Conservation (phyloP, 2,888 invertebrate genomes). For the Diploptera punctata region DNA sequence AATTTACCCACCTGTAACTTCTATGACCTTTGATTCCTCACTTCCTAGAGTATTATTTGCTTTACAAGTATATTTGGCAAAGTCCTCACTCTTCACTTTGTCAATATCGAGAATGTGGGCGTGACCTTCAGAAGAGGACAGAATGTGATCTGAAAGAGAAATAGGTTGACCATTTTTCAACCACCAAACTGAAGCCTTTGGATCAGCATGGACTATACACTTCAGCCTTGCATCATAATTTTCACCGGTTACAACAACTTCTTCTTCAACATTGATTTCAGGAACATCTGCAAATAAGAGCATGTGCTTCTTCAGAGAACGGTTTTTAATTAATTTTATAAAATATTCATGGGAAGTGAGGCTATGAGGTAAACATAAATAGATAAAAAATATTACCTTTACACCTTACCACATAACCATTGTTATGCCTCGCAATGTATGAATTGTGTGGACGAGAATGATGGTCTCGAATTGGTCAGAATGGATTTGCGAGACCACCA, state of each 20-base stretch:
- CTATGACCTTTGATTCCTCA: not conserved
- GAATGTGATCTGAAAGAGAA: not conserved
- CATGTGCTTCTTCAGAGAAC: too few relatives aligned
- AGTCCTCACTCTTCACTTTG: not conserved
- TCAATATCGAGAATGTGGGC: not conserved
- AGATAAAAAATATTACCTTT: too few relatives aligned
- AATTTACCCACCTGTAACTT: slow-evolving; percentile 5
- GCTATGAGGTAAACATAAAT: too few relatives aligned
- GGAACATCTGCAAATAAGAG: slow-evolving; percentile 12
- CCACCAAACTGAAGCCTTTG: not conserved
- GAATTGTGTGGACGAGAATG: too few relatives aligned
- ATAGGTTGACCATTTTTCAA: not conserved
- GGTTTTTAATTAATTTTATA: too few relatives aligned
- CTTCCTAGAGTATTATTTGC: not conserved
- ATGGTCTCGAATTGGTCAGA: too few relatives aligned
- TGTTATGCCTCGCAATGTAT: too few relatives aligned
- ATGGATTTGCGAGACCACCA: too few relatives aligned
- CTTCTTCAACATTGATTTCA: not conserved
- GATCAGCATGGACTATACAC: not conserved
- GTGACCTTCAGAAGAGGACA: not conserved
- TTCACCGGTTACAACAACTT: not conserved
- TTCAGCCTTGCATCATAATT: not conserved
- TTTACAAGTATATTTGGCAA: not conserved
- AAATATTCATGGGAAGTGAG: too few relatives aligned
- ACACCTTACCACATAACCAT: too few relatives aligned